phyloP scores from a whole-genome alignment of 2,113 vertebrate species.

The Theristicus caerulescens region DNA sequence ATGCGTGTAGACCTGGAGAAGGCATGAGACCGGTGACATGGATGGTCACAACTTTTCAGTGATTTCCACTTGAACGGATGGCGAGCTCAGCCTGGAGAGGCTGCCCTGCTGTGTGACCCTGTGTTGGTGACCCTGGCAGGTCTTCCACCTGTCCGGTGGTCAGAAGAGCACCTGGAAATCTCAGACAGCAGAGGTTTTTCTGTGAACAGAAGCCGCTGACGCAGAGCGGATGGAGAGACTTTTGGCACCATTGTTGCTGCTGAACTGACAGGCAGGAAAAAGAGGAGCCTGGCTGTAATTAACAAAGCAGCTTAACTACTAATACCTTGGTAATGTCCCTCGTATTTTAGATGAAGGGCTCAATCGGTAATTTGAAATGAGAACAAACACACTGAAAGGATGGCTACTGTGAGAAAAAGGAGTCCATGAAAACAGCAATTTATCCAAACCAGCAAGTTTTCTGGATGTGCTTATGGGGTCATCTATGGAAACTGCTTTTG shows the following conservation, averaged over 20 bases:
- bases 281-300: slow-evolving; percentile 50
- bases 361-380: slow-evolving; percentile 28
- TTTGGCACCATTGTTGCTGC: background rate
- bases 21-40: background rate
- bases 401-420: slow-evolving; percentile 10
- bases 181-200: background rate
- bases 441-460: background rate
- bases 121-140: background rate
- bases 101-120: background rate
- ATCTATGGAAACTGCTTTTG: background rate
- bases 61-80: background rate
- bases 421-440: background rate
- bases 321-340: slow-evolving; percentile 58
- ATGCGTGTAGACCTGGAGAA: background rate
- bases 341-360: slow-evolving; percentile 51
- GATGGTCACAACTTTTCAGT: background rate
- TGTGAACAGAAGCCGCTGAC: background rate
- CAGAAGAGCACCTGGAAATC: background rate
- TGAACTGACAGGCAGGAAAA: slow-evolving; percentile 15
- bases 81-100: background rate
- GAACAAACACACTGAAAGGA: slow-evolving; percentile 26
- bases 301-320: slow-evolving; percentile 62
- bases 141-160: background rate
- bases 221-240: background rate
- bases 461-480: background rate